Base-by-base conservation (phyloP, 1,140 invertebrate species). In the Calliopsis andreniformis region DNA sequence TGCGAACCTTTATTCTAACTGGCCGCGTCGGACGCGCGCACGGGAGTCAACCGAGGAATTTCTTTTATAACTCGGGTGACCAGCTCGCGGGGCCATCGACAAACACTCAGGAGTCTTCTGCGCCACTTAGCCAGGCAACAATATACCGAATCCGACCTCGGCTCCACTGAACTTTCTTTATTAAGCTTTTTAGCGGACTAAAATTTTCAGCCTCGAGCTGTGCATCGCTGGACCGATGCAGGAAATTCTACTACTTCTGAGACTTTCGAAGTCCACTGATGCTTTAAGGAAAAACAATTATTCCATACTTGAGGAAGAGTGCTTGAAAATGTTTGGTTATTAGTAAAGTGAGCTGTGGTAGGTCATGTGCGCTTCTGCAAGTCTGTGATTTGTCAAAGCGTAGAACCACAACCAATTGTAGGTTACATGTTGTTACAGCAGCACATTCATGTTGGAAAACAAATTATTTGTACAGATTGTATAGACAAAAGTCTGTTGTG, bases 1-100 rank as follows among this genome's bases (percentile, higher is more conserved):
- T 32, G 79, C 51, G 42, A 18, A 20, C 39, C 73, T 43, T 67
- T 67, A 67, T 80, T 80, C 49, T 49, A 78, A 77, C 49, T 66
- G 51, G 43, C 53, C 59, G 42, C 10, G 4, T n/a, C 10, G n/a
- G 23, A 28, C 23, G 30, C 43, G 16, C 14, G 18, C 16, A 2
- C 45, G 35, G 4, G 35, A 39, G 35, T 35, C 47, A n/a, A 18
- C 45, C 67, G n/a, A 55, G 61, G 61, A 72, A 78, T 78, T 78
- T 56, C 53, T 59, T 43, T 42, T 55, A 39, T 18, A 43, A 76
- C 20, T 56, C 32, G 62, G 42, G 18, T 8, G 63, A 16, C 56
- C 25, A 45, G 39, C 49, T 23, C 0, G 30, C 42, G 59, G 4
- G 28, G 12, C 32, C 47, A 53, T 53, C 32, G 55, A 53, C 64